Base-by-base conservation (phyloP, 2,888 invertebrate genomes). In the Cacoxenus indagator region DNA sequence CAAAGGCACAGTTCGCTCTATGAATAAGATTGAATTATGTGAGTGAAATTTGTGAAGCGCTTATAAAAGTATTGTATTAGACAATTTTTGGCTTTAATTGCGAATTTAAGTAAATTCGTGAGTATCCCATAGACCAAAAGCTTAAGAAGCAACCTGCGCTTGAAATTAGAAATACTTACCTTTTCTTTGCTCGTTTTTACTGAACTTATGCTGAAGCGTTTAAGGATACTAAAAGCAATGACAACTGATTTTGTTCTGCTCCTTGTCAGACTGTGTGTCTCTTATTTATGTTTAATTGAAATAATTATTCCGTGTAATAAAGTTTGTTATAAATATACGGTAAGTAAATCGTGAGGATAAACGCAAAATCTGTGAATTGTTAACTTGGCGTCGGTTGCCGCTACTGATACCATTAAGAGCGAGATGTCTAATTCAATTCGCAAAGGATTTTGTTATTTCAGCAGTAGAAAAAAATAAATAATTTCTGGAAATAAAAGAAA, bases 231-330 rank as follows among this genome's bases (percentile, higher is more conserved):
- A n/a, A n/a, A n/a, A n/a, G n/a, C n/a, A n/a, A n/a, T n/a, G n/a
- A n/a, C n/a, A n/a, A n/a, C 9, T 9, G 31, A 31, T 8, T 31
- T 31, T 5, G 9, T 31, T 5, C 9, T 31, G 5, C 31, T 37
- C 37, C 8, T 37, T 11, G 37, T 14, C 5, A 4, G 37, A 4
- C 5, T 37, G 37, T 1, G 4, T 14, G 37, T 5, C 5, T 37
- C 37, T 55, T 83, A 80, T 81, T 80, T 81, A 75, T 67, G 73
- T 83, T 83, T 81, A 80, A 81, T 80, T 83, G 80, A 73, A 71
- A 79, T 80, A 81, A 82, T 81, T 83, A 81, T 81, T 81, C 82
- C 83, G 70, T 57, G 76, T 82, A 79, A 80, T 80, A 80, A 80
- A 80, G 78, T 76, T 80, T 78, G 78, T 83, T 83, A 80, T 83